Base-by-base conservation (phyloP, 2,888 invertebrate genomes). In the Agonopterix alstromeriana region DNA sequence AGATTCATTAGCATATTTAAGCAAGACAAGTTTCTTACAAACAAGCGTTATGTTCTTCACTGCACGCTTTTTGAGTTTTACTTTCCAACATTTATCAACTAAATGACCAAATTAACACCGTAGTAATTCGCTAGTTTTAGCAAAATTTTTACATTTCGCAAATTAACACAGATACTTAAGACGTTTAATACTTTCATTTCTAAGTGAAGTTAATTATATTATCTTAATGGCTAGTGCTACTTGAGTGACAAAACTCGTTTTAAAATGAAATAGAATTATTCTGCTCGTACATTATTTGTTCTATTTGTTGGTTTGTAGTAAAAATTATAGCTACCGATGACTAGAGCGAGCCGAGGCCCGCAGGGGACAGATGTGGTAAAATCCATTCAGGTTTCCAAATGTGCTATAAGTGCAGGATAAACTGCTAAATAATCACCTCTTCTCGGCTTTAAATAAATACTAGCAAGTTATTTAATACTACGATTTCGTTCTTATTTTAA, bases 81-180 rank as follows among this genome's bases (percentile, higher is more conserved):
- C 53, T 52, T 52, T 53, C 50, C 42, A 49, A 27, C 43, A 48
- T 54, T 46, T 12, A 43, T 51, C 47, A 49, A 40, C 8, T 41
- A 49, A 56, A 56, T 51, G 51, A 45, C 50, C 49, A 43, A 47
- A 42, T 43, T 52, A 53, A 50, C 48, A n/a, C 27, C 42, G 36
- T 43, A 45, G 35, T 46, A 45, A 45, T 45, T 48, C 35, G 36
- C 46, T 42, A 45, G 48, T 43, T 50, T 48, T 48, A 36, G 56
- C 49, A 42, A 49, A 56, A 51, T 48, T 47, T 52, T 49, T 46
- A 51, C 50, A 47, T 43, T 52, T 52, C 50, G 54, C 52, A 49
- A 45, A 50, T 53, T 54, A 51, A 46, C 48, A 48, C 45, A 48
- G 17, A 41, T 40, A 43, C 14, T 43, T 35, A 48, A 48, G 40